Evolutionary conservation across 2,113 vertebrate genomes (phyloP), one percentile per base, ranked within the genome.

Genomic region (Sinocyclocheilus grahami): DNA sequence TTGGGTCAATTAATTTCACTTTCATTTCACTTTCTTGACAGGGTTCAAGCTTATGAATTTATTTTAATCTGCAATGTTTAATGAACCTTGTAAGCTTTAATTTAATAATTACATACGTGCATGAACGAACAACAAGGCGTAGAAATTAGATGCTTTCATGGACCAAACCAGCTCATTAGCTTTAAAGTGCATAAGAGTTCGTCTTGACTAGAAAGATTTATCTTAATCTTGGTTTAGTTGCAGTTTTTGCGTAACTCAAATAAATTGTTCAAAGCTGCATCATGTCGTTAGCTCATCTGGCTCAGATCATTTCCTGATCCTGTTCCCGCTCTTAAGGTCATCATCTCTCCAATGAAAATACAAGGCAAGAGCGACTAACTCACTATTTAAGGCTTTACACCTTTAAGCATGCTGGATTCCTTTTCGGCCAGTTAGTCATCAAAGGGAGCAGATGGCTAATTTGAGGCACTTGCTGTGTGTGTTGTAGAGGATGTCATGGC

Each of bases 141-240:
- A 87, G 87, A 88, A 85, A 78, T 83, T 69, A 48, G 42, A 85
- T 87, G 84, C 6, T 86, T 90, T 83, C 86, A 79, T 74, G 79
- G 16, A 24, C 67, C 81, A 82, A 51, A 58, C 58, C 51, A 48
- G n/a, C 48, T 84, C 65, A 75, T 84, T 80, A 80, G 74, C 10
- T 62, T 22, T 48, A 51, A 13, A 76, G 24, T 58, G 72, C 42
- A 11, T 51, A 6, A 76, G 53, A n/a, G 18, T 24, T 37, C 22
- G n/a, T 37, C 33, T 74, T 58, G 71, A 39, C 53, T 82, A 63
- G 13, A 82, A 51, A 22, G n/a, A 13, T 67, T 82, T 82, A 46
- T 48, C 13, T 67, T 51, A 46, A 78, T 22, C 74, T 48, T 76
- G 3, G 12, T n/a, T 76, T 48, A 76, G 22, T 76, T 76, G 27